Conservation (phyloP, 1,140 invertebrate species). For the Pteromalus puparum region DNA sequence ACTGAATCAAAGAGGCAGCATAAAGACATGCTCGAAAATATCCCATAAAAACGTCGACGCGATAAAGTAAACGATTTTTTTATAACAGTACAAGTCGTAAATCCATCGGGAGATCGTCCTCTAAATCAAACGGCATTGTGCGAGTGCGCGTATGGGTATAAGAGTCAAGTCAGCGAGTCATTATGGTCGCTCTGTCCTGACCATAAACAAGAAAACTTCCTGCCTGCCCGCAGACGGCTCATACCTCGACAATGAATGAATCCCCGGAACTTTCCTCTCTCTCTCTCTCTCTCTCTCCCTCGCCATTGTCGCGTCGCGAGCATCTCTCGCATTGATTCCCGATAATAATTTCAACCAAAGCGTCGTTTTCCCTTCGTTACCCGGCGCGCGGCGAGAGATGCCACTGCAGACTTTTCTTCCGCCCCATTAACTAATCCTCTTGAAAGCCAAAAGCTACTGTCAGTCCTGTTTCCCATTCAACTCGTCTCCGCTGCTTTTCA, state of each 20-base stretch:
- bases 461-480: background rate
- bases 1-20: background rate
- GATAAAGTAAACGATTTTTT: conserved; percentile 22
- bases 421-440: conserved; percentile 31
- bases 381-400: background rate
- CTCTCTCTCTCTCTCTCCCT: background rate
- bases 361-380: conserved; percentile 5
- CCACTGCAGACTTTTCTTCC: background rate
- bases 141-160: background rate
- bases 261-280: conserved; percentile 12
- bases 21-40: conserved; percentile 5
- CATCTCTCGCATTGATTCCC: conserved; percentile 13
- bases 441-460: conserved; percentile 8
- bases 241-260: background rate
- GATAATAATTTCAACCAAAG: conserved; percentile 38
- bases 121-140: conserved; percentile 34
- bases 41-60: conserved; percentile 4
- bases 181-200: conserved; percentile 15
- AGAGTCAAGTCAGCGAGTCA: conserved; percentile 19
- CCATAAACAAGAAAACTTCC: conserved; percentile 40
- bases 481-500: background rate
- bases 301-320: background rate
- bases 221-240: background rate
- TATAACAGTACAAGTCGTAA: conserved; percentile 11
- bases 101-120: conserved; percentile 27